Base-by-base conservation (phyloP, 2,888 invertebrate genomes). In the Priocnemis perturbator region DNA sequence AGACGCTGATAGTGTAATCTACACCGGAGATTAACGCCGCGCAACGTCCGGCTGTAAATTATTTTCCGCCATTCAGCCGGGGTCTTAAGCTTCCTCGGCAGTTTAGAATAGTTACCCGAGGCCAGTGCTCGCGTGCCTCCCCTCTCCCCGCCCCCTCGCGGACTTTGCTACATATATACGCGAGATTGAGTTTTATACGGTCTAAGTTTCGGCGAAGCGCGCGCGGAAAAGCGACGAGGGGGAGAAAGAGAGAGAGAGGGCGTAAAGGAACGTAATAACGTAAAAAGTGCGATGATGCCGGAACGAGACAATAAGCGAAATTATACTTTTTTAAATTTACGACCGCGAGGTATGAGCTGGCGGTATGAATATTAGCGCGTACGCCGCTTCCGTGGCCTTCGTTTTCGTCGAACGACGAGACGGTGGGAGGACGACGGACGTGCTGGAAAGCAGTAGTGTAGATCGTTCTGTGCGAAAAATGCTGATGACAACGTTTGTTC, bases 201-300 rank as follows among this genome's bases (percentile, higher is more conserved):
- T 50, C 57, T 55, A 62, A 71, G 59, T 60, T 62, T 58, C 37
- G 21, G 26, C 52, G 21, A 9, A 50, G 26, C 19, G 50, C 50
- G 44, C 59, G 67, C 20, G 44, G 59, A 17, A 47, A 64, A 60
- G 47, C 50, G 21, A 26, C 48, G 0, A 47, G 19, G 3, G 20
- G 0, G 37, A 23, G 26, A 45, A 60, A n/a, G n/a, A n/a, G n/a
- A n/a, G 64, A 68, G 59, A 62, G 50, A 50, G 57, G 11, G 37
- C n/a, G 59, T 19, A 23, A 65, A 69, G 64, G 62, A 61, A 48
- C 37, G 37, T 47, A 59, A 52, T 65, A 69, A 64, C 58, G 64
- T 56, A 37, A 17, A 26, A 26, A 26, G 3, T 7, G 26, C 26
- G 26, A 26, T 26, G 26, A 26, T 26, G 26, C 26, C 26, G 26